phyloP scores from a whole-genome alignment of 1,140 invertebrate species.

The Tetraneura akinire region DNA sequence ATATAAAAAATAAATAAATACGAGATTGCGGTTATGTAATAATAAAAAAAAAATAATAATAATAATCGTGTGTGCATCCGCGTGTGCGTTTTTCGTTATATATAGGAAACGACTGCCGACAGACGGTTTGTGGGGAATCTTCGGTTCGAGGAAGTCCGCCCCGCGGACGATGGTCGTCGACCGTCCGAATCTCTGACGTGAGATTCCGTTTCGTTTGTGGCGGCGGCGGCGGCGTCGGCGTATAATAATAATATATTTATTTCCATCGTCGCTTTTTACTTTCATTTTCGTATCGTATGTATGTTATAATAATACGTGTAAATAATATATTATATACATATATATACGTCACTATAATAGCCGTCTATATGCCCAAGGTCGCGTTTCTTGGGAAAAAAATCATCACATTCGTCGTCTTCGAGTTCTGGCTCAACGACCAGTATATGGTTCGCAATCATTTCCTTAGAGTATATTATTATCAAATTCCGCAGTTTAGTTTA shows the following conservation, averaged over 20 bases:
- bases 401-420: background rate
- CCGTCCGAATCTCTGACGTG: background rate
- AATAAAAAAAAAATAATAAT: no score
- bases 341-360: no score
- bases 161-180: background rate
- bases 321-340: no score
- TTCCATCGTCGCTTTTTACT: background rate
- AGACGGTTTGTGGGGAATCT: background rate
- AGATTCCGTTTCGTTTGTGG: background rate
- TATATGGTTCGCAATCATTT: no score
- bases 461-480: no score
- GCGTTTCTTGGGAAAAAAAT: background rate
- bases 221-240: no score
- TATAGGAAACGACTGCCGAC: no score
- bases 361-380: constrained; percentile 3
- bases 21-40: background rate
- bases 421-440: background rate
- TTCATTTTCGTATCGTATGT: constrained; percentile 5
- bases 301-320: no score
- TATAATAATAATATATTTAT: background rate
- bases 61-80: no score
- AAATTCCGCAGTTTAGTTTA: no score
- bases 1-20: no score
- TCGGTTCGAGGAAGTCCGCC: background rate
- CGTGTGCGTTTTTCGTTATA: no score